Evolutionary conservation across 2,888 invertebrate species (phyloP).

Genomic region (Nycteola revayana): DNA sequence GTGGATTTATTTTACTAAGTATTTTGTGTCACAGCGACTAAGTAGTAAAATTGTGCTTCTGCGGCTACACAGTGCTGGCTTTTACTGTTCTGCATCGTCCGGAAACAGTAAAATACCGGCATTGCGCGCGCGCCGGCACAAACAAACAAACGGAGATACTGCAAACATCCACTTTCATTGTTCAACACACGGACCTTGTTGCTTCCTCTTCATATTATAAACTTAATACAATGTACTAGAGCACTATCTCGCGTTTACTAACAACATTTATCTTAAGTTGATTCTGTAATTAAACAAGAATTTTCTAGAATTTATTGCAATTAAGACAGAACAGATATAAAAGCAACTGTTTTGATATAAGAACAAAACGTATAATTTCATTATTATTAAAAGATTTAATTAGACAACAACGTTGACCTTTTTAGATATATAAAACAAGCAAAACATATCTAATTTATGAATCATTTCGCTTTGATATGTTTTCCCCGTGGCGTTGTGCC

Average conservation of each 20-base stretch:
- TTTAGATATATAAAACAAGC: too few relatives aligned
- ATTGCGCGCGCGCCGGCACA: constrained; percentile 48
- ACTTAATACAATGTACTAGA: constrained; percentile 4
- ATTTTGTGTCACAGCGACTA: too few relatives aligned
- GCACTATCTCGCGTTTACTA: constrained; percentile 24
- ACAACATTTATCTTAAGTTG: constrained; percentile 12
- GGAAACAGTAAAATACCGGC: constrained; percentile 54
- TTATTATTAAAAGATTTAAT: too few relatives aligned
- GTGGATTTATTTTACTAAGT: too few relatives aligned
- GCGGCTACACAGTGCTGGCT: too few relatives aligned
- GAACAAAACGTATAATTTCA: too few relatives aligned
- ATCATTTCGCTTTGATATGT: background rate
- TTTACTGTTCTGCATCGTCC: constrained; percentile 24
- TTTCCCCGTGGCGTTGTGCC: constrained; percentile 1
- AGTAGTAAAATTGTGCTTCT: too few relatives aligned
- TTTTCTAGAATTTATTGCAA: constrained; percentile 23
- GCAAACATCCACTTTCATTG: constrained; percentile 44
- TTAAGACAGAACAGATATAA: too few relatives aligned
- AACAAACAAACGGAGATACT: constrained; percentile 46
- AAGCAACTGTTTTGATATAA: too few relatives aligned
- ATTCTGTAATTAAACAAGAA: constrained; percentile 4
- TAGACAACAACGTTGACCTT: too few relatives aligned
- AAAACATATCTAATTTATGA: too few relatives aligned
- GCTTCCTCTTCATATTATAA: constrained; percentile 43
- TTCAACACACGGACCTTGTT: constrained; percentile 25